Conservation (phyloP, 1,140 invertebrate species). For the Drosophila sulfurigaster region DNA sequence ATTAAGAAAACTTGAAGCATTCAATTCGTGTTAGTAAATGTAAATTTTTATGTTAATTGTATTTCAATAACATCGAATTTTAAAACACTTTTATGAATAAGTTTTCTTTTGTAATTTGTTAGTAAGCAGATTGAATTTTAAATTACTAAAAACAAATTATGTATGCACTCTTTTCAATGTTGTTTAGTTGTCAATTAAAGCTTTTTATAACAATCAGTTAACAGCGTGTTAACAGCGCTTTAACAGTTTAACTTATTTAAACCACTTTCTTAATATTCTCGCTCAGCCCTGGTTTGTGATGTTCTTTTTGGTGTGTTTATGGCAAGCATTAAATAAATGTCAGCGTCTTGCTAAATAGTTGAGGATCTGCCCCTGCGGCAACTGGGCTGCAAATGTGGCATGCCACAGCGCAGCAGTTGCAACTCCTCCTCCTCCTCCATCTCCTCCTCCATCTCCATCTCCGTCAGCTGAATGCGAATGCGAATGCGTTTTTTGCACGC, state of each 20-base stretch:
- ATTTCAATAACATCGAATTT: too few species aligned
- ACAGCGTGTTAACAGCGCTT: not conserved
- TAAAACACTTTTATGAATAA: too few species aligned
- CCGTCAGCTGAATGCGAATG: too few species aligned
- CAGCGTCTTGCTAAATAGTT: slow-evolving; percentile 75
- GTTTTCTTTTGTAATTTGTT: too few species aligned
- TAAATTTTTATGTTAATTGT: too few species aligned
- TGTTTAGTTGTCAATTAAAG: not conserved
- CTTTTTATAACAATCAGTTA: not conserved
- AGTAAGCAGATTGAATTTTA: too few species aligned
- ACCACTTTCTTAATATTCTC: too few species aligned
- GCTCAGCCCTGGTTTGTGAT: slow-evolving; percentile 18
- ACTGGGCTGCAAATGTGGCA: slow-evolving; percentile 36
- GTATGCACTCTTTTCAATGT: too few species aligned
- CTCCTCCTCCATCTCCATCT: not conserved
- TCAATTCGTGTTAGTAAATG: too few species aligned
- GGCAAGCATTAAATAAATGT: slow-evolving; percentile 62
- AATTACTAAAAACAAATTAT: too few species aligned
- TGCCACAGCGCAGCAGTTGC: slow-evolving; percentile 15
- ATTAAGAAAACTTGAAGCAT: too few species aligned
- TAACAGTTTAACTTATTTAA: not conserved
- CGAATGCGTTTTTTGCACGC: slow-evolving; percentile 44
- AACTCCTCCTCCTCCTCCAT: not conserved
- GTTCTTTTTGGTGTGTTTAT: slow-evolving; percentile 19
- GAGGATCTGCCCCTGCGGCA: slow-evolving; percentile 53